Conservation (phyloP, 2,113 vertebrate species). For the Xiphorhynchus elegans region DNA sequence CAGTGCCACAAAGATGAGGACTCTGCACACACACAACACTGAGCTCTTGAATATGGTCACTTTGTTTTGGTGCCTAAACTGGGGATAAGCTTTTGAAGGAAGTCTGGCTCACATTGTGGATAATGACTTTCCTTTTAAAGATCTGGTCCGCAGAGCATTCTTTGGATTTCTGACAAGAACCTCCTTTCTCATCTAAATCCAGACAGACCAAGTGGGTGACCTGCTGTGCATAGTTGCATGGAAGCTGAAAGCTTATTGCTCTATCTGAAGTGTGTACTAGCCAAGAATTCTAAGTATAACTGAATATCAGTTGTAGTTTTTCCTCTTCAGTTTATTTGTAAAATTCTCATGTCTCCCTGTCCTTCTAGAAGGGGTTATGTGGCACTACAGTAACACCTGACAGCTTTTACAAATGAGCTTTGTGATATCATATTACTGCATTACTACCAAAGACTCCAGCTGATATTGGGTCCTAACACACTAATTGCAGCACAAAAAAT, state of each 20-base stretch:
- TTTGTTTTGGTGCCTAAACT: conserved; percentile 31
- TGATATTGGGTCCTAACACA: not conserved
- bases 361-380: not conserved
- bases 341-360: not conserved
- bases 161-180: conserved; percentile 22
- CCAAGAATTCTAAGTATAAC: not conserved
- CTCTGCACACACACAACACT: not conserved
- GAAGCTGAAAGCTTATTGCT: conserved; percentile 9
- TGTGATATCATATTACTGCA: not conserved
- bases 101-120: not conserved
- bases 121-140: not conserved
- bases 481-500: not conserved
- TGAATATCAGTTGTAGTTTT: not conserved
- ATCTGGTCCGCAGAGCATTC: not conserved
- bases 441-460: not conserved
- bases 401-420: not conserved
- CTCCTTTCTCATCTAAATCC: conserved; percentile 45
- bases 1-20: not conserved
- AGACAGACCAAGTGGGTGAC: not conserved
- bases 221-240: not conserved
- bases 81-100: not conserved
- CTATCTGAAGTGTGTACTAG: not conserved
- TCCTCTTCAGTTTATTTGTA: not conserved
- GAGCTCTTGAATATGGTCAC: not conserved
- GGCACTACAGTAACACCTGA: not conserved